Conservation (phyloP, 2,113 vertebrate genomes). For the Labeo rohita region DNA sequence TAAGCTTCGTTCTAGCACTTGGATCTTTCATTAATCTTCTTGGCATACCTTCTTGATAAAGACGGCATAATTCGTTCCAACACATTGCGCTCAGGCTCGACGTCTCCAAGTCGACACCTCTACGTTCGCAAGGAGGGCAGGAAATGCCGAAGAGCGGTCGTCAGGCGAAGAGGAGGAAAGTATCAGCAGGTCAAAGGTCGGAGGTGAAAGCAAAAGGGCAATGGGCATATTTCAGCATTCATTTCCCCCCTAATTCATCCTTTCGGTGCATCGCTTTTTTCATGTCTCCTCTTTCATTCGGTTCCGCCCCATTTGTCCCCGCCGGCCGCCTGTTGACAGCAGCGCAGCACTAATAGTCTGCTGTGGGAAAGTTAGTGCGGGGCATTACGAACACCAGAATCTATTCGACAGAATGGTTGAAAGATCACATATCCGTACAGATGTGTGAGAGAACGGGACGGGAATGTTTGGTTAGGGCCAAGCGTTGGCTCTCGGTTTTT, state of each 20-base stretch:
- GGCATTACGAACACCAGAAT: conserved; percentile 51
- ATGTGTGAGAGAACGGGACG: conserved; percentile 49
- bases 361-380: conserved; percentile 63
- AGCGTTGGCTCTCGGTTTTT: conserved; percentile 29
- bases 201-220: conserved; percentile 61
- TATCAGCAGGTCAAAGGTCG: conserved; percentile 64
- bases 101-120: conserved; percentile 57
- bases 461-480: conserved; percentile 51
- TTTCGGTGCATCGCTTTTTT: conserved; percentile 56
- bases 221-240: conserved; percentile 69
- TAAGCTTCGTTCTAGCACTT: not conserved
- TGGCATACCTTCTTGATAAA: conserved; percentile 40
- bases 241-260: conserved; percentile 69
- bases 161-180: conserved; percentile 65
- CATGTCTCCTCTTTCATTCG: conserved; percentile 59
- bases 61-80: conserved; percentile 45
- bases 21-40: conserved; percentile 37
- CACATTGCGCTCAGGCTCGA: conserved; percentile 40
- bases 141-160: conserved; percentile 66
- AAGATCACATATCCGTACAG: conserved; percentile 61
- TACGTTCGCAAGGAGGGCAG: conserved; percentile 61
- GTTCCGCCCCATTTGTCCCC: conserved; percentile 68
- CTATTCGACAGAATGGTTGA: conserved; percentile 59
- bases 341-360: conserved; percentile 61
- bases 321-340: conserved; percentile 68